Evolutionary conservation across 2,113 vertebrate genomes (phyloP).

Genomic region (Epinephelus cyanopodus): DNA sequence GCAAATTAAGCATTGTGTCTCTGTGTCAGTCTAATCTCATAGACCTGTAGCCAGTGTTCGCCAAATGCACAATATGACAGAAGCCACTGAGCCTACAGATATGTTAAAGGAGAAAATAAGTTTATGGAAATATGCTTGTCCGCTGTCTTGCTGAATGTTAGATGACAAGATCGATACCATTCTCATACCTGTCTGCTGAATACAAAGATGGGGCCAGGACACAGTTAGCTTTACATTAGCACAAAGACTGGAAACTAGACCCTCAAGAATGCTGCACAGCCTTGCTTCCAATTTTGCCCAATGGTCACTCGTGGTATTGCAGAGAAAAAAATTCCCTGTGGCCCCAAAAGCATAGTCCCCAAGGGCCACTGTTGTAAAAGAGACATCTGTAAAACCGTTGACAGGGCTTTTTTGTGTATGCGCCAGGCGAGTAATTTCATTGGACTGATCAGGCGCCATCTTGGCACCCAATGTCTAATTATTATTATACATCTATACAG

Average conservation of each 20-base stretch:
- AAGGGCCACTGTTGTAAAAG: no score
- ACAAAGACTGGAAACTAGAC: not conserved
- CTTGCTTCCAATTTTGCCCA: no score
- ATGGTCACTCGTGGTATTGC: no score
- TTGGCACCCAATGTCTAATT: no score
- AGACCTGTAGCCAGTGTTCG: not conserved
- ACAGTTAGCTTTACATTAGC: not conserved
- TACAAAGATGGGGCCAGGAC: not conserved
- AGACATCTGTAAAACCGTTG: no score
- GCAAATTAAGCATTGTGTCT: slow-evolving; percentile 16
- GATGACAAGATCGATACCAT: not conserved
- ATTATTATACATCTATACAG: no score
- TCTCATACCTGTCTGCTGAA: not conserved
- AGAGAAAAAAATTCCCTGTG: no score
- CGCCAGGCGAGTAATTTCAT: no score
- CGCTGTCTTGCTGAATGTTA: not conserved
- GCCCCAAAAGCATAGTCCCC: no score
- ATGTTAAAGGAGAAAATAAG: not conserved
- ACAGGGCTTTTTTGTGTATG: no score
- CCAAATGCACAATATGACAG: not conserved
- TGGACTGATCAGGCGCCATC: no score
- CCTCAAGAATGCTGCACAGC: no score
- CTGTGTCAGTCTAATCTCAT: not conserved
- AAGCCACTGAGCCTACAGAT: not conserved
- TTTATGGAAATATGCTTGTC: not conserved